Percentiles rank a stretch among this genome's conserved stretches.
Conservation (phyloP, 2,113 vertebrate species). For the Alethe castanea region DNA sequence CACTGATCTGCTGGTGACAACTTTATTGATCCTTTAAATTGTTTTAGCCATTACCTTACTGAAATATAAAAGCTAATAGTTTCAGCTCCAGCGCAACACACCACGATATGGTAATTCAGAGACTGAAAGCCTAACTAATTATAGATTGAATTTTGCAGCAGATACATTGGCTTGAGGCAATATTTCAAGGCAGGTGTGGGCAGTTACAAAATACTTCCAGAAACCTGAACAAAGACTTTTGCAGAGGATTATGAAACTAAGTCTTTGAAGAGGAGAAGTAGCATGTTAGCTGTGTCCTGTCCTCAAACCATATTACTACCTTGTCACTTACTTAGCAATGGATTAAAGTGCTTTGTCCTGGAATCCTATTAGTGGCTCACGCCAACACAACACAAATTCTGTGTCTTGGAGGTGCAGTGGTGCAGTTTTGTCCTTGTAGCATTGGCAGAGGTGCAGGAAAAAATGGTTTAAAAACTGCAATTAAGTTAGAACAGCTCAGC, state of each 20-base stretch:
- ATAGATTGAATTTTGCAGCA: conserved; percentile 1
- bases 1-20: background rate
- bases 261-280: conserved; percentile 45
- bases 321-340: conserved; percentile 24
- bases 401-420: background rate
- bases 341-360: conserved; percentile 46
- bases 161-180: background rate
- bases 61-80: conserved; percentile 23
- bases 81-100: background rate
- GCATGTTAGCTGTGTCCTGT: conserved; percentile 17
- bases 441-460: background rate
- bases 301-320: background rate
- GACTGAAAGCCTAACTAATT: conserved; percentile 29
- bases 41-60: conserved; percentile 5
- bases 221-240: conserved; percentile 31
- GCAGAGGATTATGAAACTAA: conserved; percentile 31
- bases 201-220: conserved; percentile 20
- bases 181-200: conserved; percentile 27
- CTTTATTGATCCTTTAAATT: background rate
- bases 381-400: background rate
- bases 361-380: conserved; percentile 48
- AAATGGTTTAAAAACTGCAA: background rate
- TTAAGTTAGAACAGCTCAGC: background rate
- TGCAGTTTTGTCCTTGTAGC: background rate
- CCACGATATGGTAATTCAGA: conserved; percentile 9